These are phyloP conservation scores for Gymnothorax javanicus DNA, from an alignment of 2,797 vertebrate species.

Conservation along the genomic window DNA sequence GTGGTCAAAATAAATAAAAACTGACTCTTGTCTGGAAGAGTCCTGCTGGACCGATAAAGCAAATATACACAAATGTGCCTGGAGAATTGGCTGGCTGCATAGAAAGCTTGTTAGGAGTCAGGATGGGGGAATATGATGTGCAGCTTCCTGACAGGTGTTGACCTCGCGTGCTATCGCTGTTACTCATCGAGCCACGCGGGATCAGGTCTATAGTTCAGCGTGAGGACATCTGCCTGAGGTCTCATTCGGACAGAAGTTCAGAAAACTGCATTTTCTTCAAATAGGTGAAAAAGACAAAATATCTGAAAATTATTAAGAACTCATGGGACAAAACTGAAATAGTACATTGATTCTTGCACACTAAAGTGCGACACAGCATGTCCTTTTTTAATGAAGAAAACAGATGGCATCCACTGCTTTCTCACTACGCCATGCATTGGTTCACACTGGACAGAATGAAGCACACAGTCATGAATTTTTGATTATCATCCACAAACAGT, in stretches of 20 bases:
- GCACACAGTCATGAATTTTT: neutral
- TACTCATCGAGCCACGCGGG: constrained; percentile 42
- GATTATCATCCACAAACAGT: neutral
- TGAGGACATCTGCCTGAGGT: neutral
- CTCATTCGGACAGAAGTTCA: neutral
- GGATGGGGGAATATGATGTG: constrained; percentile 26
- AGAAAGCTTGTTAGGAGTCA: constrained; percentile 45
- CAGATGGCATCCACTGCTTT: neutral
- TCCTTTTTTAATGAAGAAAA: neutral
- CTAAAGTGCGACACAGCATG: too few species aligned
- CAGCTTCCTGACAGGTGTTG: constrained; percentile 38
- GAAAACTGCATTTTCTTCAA: neutral
- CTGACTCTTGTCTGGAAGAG: constrained; percentile 37
- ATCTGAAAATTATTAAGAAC: neutral
- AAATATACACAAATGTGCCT: constrained; percentile 44
- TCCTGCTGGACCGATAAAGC: constrained; percentile 34
- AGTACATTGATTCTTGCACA: too few species aligned
- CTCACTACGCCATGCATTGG: neutral
- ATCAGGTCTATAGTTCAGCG: neutral
- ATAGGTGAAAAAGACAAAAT: neutral
- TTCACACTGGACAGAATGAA: neutral
- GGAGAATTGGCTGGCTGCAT: constrained; percentile 42
- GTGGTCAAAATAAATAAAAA: neutral
- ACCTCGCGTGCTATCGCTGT: constrained; percentile 40
- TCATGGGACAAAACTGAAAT: neutral